These are phyloP conservation scores for Melitaea cinxia DNA, from an alignment of 1,140 invertebrate genomes.

Conservation along the genomic window DNA sequence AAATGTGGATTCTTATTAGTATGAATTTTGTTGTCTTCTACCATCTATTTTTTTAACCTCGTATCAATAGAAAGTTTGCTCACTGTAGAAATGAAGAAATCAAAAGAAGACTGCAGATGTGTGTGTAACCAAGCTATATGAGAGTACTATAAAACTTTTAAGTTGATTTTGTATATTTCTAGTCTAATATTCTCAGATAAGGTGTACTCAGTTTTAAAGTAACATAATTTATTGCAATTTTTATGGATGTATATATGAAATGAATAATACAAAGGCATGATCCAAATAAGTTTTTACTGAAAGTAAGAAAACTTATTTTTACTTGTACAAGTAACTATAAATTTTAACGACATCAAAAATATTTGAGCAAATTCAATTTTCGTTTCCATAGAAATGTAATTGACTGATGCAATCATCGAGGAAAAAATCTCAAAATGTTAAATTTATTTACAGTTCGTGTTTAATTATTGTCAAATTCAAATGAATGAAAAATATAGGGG, in stretches of 20 bases:
- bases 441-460: conserved; percentile 32
- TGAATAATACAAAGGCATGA: not conserved
- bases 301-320: conserved; percentile 7
- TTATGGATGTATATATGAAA: not conserved
- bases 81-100: too few species aligned
- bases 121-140: too few species aligned
- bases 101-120: too few species aligned
- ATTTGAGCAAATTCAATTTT: not conserved
- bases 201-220: not conserved
- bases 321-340: not conserved
- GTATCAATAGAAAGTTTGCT: too few species aligned
- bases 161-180: too few species aligned
- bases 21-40: too few species aligned
- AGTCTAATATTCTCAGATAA: too few species aligned
- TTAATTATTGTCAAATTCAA: conserved; percentile 23
- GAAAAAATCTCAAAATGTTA: not conserved
- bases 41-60: too few species aligned
- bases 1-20: too few species aligned
- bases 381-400: not conserved
- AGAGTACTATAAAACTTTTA: too few species aligned
- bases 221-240: not conserved
- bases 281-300: conserved; percentile 3
- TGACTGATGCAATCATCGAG: not conserved
- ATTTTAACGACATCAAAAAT: conserved; percentile 3
- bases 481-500: not conserved